Base-by-base conservation (phyloP, 2,888 invertebrate genomes). In the Athrips mouffetella region DNA sequence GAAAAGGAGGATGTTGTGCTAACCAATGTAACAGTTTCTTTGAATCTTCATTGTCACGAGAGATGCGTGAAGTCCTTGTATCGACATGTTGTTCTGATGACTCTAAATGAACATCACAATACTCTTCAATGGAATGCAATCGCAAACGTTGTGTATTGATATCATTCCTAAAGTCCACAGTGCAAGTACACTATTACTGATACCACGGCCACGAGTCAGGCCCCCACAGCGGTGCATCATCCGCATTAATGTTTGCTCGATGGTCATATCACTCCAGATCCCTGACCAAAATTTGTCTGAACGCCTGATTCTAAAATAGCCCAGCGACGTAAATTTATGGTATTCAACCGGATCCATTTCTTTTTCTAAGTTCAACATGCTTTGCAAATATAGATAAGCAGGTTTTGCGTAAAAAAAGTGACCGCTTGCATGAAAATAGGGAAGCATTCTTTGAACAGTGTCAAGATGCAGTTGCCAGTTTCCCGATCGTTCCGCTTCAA, bases 401-500 rank as follows among this genome's bases (percentile, higher is more conserved):
- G 42, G 50, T 53, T 62, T 67, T 10, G 65, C 63, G 61, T 42
- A n/a, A 42, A n/a, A 15, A 13, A 42, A 42, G 55, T 45, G 27
- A 29, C 62, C 39, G 1, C 25, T 37, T 8, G 39, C 47, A 8
- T 47, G 47, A 30, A 47, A 39, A 11, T 29, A 47, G 16, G 47
- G 47, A 27, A 47, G 30, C 47, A 47, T 47, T 29, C 25, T 13
- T 27, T 40, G 3, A n/a, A 47, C 20, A 25, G 27, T 11, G 15
- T 29, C 18, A 4, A 39, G 30, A 40, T 39, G 47, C 13, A 11
- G 30, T 8, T 25, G 4, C 25, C 25, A 25, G 25, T 25, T 8
- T 6, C 62, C 63, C 40, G 57, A 35, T 33, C 62, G 54, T 52
- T 61, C 59, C 52, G 60, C 62, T 11, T 55, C 52, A 46, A 62